These are phyloP conservation scores for Apus apus DNA, from an alignment of 2,113 vertebrate genomes.

Conservation along the genomic window DNA sequence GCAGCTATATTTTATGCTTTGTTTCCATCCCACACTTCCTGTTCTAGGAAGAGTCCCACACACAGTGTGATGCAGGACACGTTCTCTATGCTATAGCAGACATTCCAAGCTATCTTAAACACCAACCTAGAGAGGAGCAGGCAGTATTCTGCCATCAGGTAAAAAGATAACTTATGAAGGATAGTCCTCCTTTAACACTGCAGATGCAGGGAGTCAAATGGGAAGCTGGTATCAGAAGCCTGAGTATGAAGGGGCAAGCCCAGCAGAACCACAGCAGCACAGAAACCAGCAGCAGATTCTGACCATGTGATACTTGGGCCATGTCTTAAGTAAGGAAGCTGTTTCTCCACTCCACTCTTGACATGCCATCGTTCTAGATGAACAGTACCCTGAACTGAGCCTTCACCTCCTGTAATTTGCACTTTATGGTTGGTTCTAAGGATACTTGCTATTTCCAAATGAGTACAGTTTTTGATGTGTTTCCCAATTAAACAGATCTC, in stretches of 20 bases:
- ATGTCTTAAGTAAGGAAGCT: background rate
- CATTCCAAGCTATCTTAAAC: background rate
- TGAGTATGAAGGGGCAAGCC: background rate
- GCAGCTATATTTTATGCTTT: background rate
- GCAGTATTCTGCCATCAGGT: background rate
- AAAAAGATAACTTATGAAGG: background rate
- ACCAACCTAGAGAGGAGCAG: background rate
- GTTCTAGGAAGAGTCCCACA: background rate
- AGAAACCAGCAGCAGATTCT: background rate
- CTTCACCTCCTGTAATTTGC: background rate
- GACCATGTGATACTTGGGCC: background rate
- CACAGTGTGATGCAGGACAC: background rate
- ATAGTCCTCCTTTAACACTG: conserved; percentile 14
- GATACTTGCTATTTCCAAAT: background rate
- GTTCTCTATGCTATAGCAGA: background rate
- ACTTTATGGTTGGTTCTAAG: fast-evolving
- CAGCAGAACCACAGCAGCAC: conserved; percentile 15
- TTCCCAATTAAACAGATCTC: background rate
- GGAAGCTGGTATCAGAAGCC: background rate
- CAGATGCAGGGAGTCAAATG: background rate
- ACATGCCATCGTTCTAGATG: background rate
- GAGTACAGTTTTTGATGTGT: background rate
- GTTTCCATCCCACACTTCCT: background rate
- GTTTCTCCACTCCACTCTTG: background rate
- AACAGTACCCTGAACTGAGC: conserved; percentile 25